Evolutionary conservation across 2,888 invertebrate species (phyloP).

Genomic region (Drosophila differens): DNA sequence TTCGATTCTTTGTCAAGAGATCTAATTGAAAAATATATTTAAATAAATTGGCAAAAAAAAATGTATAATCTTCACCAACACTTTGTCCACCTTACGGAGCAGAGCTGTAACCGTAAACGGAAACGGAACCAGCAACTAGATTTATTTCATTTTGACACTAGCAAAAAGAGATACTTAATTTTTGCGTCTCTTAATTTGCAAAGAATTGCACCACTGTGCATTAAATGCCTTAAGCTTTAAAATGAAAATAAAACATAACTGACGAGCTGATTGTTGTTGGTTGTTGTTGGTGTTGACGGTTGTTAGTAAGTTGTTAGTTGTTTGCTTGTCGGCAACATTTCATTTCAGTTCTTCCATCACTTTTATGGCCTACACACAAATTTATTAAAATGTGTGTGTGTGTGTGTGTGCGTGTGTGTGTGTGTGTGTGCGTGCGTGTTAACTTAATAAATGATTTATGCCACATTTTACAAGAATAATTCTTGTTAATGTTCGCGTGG

Average conservation of each 20-base stretch:
- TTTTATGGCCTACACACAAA: slow-evolving; percentile 51
- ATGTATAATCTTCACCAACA: too few species aligned
- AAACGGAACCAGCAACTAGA: not conserved
- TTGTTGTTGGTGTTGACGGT: slow-evolving; percentile 33
- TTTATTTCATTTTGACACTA: not conserved
- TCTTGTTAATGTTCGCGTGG: slow-evolving; percentile 60
- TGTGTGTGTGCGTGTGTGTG: slow-evolving; percentile 11
- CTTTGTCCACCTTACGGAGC: not conserved
- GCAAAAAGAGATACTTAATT: not conserved
- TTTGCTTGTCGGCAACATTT: slow-evolving; percentile 44
- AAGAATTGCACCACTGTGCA: slow-evolving; percentile 50
- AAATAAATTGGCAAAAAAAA: too few species aligned
- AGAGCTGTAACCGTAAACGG: not conserved
- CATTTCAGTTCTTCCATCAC: slow-evolving; percentile 54
- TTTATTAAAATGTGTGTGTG: slow-evolving; percentile 34
- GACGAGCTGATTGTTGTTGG: slow-evolving; percentile 50
- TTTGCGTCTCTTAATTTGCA: not conserved
- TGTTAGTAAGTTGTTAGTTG: slow-evolving; percentile 18
- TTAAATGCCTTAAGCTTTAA: slow-evolving; percentile 54
- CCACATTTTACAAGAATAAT: slow-evolving; percentile 69
- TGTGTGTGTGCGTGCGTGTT: slow-evolving; percentile 24
- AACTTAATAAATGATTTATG: slow-evolving; percentile 67
- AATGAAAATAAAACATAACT: slow-evolving; percentile 76
- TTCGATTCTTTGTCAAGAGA: too few species aligned
- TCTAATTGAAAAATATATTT: too few species aligned